These are phyloP conservation scores for Adineta ricciae DNA, from an alignment of 2,888 invertebrate genomes.

Conservation along the genomic window DNA sequence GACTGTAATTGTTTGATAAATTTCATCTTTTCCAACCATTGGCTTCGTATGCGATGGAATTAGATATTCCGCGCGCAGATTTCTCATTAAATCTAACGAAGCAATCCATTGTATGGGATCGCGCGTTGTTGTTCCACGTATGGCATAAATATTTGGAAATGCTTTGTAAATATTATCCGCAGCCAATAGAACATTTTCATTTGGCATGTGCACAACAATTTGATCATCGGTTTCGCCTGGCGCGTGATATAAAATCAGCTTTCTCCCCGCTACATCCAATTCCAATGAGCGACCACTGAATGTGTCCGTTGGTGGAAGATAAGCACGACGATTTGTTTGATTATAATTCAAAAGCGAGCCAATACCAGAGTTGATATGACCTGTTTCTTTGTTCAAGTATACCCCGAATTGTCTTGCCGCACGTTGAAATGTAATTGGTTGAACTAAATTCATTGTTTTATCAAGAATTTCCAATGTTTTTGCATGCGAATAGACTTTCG, in stretches of 20 bases:
- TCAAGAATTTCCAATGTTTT: conserved; percentile 36
- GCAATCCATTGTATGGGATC: conserved; percentile 39
- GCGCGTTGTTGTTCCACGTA: conserved; percentile 40
- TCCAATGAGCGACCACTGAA: conserved; percentile 39
- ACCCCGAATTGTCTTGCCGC: conserved; percentile 42
- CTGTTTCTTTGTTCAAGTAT: conserved; percentile 32
- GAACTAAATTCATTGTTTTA: conserved; percentile 34
- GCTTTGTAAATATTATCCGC: conserved; percentile 42
- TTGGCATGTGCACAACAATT: conserved; percentile 42
- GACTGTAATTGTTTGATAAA: conserved; percentile 36
- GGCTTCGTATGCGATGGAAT: conserved; percentile 43
- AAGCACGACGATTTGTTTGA: conserved; percentile 34
- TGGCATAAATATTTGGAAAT: conserved; percentile 44
- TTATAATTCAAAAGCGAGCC: conserved; percentile 36
- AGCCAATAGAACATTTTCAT: conserved; percentile 39
- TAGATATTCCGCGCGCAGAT: conserved; percentile 39
- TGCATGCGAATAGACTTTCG: conserved; percentile 40
- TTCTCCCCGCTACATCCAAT: no score
- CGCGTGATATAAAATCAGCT: conserved; percentile 37
- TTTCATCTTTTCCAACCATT: conserved; percentile 37
- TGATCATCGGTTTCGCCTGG: conserved; percentile 45
- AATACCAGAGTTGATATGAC: conserved; percentile 37
- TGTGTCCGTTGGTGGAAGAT: conserved; percentile 38
- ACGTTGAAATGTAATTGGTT: conserved; percentile 36
- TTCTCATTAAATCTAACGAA: conserved; percentile 41